Base-by-base conservation (phyloP, 2,113 vertebrate species). In the Nanger granti region DNA sequence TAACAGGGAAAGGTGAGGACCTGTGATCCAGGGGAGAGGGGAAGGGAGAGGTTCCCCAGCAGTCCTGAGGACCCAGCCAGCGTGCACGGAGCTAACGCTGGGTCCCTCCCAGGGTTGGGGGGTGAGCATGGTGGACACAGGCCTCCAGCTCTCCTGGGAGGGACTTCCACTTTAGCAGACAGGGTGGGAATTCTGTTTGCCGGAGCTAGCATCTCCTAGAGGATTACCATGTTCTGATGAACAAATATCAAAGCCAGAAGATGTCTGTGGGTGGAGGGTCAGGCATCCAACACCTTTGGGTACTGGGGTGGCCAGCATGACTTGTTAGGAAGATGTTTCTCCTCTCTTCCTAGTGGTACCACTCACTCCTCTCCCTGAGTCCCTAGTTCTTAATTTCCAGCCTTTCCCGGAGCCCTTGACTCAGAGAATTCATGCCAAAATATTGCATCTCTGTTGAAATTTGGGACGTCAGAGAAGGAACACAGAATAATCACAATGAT, bases 401-500 rank as follows among this genome's bases (percentile, higher is more conserved):
- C 34, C 52, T 41, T 26, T 84, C 13, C 12, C 2, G 1, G 31
- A 89, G 37, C 17, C 31, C 86, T 73, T 9, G 28, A 59, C 57
- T 57, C 47, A n/a, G 34, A 93, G 49, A 69, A 34, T 44, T 84
- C 92, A 76, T 59, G 17, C 49, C 13, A 7, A 80, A 66, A 34
- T 28, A 22, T 13, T 28, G 12, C 0, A 7, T 57, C 17, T 15
- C 37, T 41, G 60, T 29, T 55, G n/a, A 62, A 76, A 26, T 31
- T 55, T 57, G n/a, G 86, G 34, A 31, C 52, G 14, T 13, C 24
- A 24, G 8, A 89, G 34, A 60, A 66, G 49, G 31, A 7, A 12
- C 54, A 13, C 8, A 31, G 17, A 20, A 20, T 4, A 28, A 57
- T 1, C 29, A 8, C 0, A 0, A 3, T 3, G 20, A 28, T 7